These are phyloP conservation scores for Sanderia malayensis DNA, from an alignment of 30 jellyfish, hydroid and myxozoan genomes.

Conservation along the genomic window DNA sequence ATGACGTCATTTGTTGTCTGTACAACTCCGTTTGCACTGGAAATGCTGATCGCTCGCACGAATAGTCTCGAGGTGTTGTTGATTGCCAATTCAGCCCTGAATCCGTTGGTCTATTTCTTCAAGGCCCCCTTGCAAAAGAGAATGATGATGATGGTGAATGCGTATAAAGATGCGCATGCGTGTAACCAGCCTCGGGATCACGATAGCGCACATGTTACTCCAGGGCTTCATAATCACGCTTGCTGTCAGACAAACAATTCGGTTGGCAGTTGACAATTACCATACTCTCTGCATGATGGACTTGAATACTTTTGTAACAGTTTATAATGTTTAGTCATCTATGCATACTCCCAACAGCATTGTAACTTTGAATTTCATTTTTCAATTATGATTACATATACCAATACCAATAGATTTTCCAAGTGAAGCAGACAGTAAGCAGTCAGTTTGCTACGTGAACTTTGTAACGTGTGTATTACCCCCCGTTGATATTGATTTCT, in stretches of 20 bases:
- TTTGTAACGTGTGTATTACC: too few species aligned
- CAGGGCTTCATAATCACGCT: not conserved
- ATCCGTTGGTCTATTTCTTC: slow-evolving; percentile 48
- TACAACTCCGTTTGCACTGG: slow-evolving; percentile 50
- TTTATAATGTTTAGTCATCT: too few species aligned
- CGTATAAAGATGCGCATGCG: not conserved
- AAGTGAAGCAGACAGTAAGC: too few species aligned
- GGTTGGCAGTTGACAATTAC: too few species aligned
- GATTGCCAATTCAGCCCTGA: slow-evolving; percentile 38
- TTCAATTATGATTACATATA: too few species aligned
- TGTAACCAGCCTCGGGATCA: not conserved
- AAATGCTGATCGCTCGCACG: not conserved
- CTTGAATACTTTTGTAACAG: too few species aligned
- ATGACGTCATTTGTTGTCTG: slow-evolving; percentile 24
- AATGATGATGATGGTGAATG: not conserved
- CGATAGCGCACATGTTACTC: not conserved
- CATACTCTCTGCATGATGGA: too few species aligned
- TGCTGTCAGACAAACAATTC: not conserved
- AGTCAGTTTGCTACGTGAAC: too few species aligned
- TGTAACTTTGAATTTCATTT: too few species aligned
- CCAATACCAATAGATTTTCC: too few species aligned
- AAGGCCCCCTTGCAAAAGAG: slow-evolving; percentile 22
- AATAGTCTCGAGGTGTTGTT: slow-evolving; percentile 25
- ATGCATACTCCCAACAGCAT: too few species aligned
- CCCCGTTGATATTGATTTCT: too few species aligned